phyloP scores from a whole-genome alignment of 2,797 vertebrate genomes.

The Serranus cabrilla region DNA sequence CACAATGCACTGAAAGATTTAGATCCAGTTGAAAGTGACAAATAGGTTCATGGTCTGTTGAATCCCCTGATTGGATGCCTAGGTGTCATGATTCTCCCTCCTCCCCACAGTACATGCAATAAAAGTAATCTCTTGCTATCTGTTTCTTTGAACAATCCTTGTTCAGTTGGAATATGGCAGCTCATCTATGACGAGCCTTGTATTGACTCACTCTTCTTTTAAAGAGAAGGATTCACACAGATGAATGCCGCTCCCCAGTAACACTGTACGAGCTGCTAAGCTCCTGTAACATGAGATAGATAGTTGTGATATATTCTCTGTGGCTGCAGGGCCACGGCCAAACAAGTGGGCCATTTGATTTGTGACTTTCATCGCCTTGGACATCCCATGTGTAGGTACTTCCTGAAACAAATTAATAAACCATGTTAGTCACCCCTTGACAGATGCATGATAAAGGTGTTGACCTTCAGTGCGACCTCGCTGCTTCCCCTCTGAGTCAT shows the following conservation, averaged over 20 bases:
- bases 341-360: slow-evolving; percentile 63
- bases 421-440: slow-evolving; percentile 44
- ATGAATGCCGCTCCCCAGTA: slow-evolving; percentile 37
- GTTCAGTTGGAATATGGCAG: slow-evolving; percentile 18
- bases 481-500: slow-evolving; percentile 37
- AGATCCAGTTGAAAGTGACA: not conserved
- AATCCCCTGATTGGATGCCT: not conserved
- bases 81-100: not conserved
- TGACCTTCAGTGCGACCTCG: slow-evolving; percentile 58
- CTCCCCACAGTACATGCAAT: not conserved
- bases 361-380: slow-evolving; percentile 70
- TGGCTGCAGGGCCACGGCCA: slow-evolving; percentile 22
- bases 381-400: slow-evolving; percentile 30
- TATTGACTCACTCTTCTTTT: slow-evolving; percentile 42
- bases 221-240: slow-evolving; percentile 21
- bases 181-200: not conserved
- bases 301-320: slow-evolving; percentile 44
- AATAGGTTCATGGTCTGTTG: not conserved
- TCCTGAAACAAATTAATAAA: slow-evolving; percentile 64
- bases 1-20: not conserved
- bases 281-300: slow-evolving; percentile 60
- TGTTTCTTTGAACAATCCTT: not conserved
- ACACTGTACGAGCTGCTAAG: slow-evolving; percentile 42
- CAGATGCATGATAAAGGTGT: slow-evolving; percentile 41
- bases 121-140: slow-evolving; percentile 21